These are phyloP conservation scores for Hippopotamyrus pictus DNA, from an alignment of 2,797 vertebrate genomes.

Conservation along the genomic window DNA sequence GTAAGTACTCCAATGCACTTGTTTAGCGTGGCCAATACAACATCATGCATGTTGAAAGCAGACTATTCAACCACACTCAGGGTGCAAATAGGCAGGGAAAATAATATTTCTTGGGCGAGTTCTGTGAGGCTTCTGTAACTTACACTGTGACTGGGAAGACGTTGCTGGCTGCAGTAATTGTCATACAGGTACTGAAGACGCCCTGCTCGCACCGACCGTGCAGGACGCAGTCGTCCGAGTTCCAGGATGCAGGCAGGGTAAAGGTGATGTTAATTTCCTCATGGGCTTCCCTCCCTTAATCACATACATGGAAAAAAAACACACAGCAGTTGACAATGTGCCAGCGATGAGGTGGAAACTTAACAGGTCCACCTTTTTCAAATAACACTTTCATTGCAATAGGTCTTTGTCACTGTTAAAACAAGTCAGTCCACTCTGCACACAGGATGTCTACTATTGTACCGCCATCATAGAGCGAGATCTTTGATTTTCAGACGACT, in stretches of 20 bases:
- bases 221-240: constrained; percentile 87
- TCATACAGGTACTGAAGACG: constrained; percentile 94
- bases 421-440: not conserved
- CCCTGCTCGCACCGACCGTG: constrained; percentile 94
- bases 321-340: constrained; percentile 10
- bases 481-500: not conserved
- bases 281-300: constrained; percentile 82
- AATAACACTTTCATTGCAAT: constrained; percentile 18
- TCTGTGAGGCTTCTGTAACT: constrained; percentile 52
- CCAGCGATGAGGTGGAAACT: constrained; percentile 4
- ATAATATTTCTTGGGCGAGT: not conserved
- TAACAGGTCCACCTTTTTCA: not conserved
- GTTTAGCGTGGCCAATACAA: not conserved
- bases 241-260: constrained; percentile 89
- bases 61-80: not conserved
- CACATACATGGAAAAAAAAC: constrained; percentile 3
- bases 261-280: constrained; percentile 98
- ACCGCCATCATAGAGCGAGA: not conserved
- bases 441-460: not conserved
- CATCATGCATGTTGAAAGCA: not conserved
- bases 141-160: constrained; percentile 96
- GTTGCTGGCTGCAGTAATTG: constrained; percentile 76
- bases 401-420: constrained; percentile 16
- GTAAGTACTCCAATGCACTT: not conserved
- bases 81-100: not conserved